Percentiles rank a stretch among this genome's conserved stretches.
phyloP scores from a whole-genome alignment of 2,113 vertebrate genomes.

The Oncorhynchus kisutch region DNA sequence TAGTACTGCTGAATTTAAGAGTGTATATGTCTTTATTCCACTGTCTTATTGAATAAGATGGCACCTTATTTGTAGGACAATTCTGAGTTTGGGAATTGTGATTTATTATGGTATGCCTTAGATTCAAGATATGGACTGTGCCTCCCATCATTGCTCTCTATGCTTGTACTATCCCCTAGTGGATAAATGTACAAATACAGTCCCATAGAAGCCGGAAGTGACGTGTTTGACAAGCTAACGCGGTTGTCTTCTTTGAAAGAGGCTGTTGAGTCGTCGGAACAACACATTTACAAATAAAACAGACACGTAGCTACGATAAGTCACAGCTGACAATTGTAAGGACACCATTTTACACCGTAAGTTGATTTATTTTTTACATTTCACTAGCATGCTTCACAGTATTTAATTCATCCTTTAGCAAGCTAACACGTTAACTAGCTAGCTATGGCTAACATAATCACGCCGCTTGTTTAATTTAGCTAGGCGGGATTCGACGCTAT shows the following conservation, averaged over 20 bases:
- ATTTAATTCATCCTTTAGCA: neutral
- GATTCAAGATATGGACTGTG: too few relatives aligned
- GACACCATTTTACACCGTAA: neutral
- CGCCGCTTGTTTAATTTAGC: neutral
- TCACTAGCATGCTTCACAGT: neutral
- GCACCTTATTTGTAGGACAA: too few relatives aligned
- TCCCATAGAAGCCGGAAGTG: slow-evolving; percentile 31
- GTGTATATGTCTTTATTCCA: too few relatives aligned
- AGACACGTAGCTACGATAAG: neutral
- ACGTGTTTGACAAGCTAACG: slow-evolving; percentile 16
- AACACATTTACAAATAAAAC: neutral
- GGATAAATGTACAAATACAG: neutral
- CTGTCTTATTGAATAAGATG: too few relatives aligned
- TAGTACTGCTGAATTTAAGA: too few relatives aligned
- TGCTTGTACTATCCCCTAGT: neutral
- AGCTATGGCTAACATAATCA: neutral
- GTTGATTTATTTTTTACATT: neutral
- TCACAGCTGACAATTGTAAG: neutral
- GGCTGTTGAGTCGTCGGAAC: neutral
- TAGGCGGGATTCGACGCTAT: too few relatives aligned
- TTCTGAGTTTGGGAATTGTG: too few relatives aligned
- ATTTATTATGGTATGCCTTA: too few relatives aligned
- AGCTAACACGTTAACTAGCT: neutral
- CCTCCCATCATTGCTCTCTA: too few relatives aligned
- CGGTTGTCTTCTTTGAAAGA: neutral